phyloP scores from a whole-genome alignment of 2,113 vertebrate species.

The Pampusana beccarii region DNA sequence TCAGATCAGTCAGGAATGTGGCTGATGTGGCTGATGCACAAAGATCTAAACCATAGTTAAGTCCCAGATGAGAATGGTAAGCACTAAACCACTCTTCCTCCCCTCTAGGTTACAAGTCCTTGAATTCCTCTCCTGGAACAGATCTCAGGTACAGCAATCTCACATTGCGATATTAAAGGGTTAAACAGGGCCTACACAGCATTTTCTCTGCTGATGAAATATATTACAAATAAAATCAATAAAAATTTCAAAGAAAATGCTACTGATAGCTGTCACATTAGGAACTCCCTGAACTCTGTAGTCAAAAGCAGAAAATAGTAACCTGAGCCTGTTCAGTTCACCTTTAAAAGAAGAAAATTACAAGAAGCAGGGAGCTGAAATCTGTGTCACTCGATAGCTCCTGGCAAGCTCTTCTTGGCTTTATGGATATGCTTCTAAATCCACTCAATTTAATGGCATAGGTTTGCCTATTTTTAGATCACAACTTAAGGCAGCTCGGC shows the following conservation, averaged over 20 bases:
- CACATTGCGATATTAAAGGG: neutral
- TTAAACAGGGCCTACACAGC: neutral
- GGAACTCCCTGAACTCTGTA: neutral
- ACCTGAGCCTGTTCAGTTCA: neutral
- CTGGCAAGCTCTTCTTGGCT: constrained; percentile 46
- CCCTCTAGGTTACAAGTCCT: neutral
- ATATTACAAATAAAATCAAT: neutral
- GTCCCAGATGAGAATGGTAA: neutral
- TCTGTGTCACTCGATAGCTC: constrained; percentile 37
- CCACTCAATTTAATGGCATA: constrained; percentile 47
- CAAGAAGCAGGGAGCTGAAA: constrained; percentile 27
- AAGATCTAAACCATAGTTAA: neutral
- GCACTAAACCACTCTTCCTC: neutral
- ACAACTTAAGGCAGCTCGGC: constrained; percentile 15
- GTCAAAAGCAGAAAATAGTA: constrained; percentile 8
- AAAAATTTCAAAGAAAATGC: neutral
- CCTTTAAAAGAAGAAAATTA: constrained; percentile 48
- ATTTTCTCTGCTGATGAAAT: neutral
- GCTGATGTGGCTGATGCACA: neutral
- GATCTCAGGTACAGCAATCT: neutral
- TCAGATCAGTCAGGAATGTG: neutral
- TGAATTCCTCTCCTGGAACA: neutral
- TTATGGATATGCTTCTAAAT: constrained; percentile 62
- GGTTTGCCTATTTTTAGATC: constrained; percentile 65
- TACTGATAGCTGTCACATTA: neutral